phyloP scores from a whole-genome alignment of 2,888 invertebrate genomes.

The Andrena marginata region DNA sequence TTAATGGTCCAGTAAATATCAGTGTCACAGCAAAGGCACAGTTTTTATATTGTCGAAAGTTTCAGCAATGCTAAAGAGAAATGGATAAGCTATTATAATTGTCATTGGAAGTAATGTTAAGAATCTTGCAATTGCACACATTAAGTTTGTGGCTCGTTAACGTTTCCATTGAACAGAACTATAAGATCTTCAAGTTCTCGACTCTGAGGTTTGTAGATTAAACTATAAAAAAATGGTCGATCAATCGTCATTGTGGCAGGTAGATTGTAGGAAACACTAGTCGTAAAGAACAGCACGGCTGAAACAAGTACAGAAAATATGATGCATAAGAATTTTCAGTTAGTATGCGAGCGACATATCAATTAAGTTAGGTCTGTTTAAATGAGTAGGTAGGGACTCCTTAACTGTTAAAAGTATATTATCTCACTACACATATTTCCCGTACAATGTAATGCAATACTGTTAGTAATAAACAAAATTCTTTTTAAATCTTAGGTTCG shows the following conservation, averaged over 20 bases:
- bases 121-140: not conserved
- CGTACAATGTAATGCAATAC: not conserved
- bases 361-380: not conserved
- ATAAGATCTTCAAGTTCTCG: not conserved
- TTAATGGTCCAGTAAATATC: conserved; percentile 46
- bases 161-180: conserved; percentile 22
- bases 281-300: not conserved
- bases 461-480: not conserved
- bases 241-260: not conserved
- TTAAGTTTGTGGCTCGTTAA: not conserved
- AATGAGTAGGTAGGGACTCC: too few species aligned
- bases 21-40: not conserved
- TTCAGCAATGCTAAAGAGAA: conserved; percentile 43
- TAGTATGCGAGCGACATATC: not conserved
- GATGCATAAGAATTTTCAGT: not conserved
- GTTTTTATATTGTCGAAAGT: not conserved
- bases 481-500: conserved; percentile 28
- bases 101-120: not conserved
- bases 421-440: not conserved
- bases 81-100: conserved; percentile 36
- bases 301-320: conserved; percentile 9
- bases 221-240: conserved; percentile 10
- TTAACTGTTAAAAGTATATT: conserved; percentile 2
- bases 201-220: not conserved
- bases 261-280: not conserved